Percentiles rank a stretch among this genome's conserved stretches.
Conservation (phyloP, 2,113 vertebrate genomes). For the Lethenteron reissneri region DNA sequence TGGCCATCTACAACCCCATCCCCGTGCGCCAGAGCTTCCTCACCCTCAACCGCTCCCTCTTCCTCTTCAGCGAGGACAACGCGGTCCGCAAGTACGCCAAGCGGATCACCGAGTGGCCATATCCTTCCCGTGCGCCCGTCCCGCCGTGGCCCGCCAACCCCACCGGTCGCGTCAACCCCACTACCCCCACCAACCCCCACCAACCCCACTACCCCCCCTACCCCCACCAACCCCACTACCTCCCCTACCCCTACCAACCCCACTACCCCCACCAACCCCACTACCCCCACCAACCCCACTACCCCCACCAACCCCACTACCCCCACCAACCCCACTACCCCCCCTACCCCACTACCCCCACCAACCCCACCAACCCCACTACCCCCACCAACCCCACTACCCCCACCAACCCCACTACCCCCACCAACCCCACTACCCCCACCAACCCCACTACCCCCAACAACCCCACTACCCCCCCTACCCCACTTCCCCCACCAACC, state of each 20-base stretch:
- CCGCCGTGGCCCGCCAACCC: neutral
- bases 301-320: neutral
- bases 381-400: neutral
- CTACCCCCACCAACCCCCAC: neutral
- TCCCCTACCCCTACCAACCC: neutral
- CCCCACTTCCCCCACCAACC: too few species aligned
- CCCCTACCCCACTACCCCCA: too few species aligned
- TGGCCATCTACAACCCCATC: constrained; percentile 96
- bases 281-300: neutral
- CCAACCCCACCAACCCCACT: neutral
- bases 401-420: neutral
- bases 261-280: neutral
- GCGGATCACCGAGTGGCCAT: constrained; percentile 98
- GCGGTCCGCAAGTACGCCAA: constrained; percentile 90
- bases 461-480: neutral
- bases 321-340: neutral
- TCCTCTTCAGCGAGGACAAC: constrained; percentile 95
- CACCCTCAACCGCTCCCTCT: constrained; percentile 85
- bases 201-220: neutral
- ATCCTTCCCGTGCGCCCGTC: constrained; percentile 35
- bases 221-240: neutral
- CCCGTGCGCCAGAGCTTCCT: constrained; percentile 90
- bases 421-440: neutral
- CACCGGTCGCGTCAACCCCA: neutral
- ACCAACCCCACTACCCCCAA: neutral